phyloP scores from a whole-genome alignment of 2,888 invertebrate genomes.

The Hirudinaria manillensis region DNA sequence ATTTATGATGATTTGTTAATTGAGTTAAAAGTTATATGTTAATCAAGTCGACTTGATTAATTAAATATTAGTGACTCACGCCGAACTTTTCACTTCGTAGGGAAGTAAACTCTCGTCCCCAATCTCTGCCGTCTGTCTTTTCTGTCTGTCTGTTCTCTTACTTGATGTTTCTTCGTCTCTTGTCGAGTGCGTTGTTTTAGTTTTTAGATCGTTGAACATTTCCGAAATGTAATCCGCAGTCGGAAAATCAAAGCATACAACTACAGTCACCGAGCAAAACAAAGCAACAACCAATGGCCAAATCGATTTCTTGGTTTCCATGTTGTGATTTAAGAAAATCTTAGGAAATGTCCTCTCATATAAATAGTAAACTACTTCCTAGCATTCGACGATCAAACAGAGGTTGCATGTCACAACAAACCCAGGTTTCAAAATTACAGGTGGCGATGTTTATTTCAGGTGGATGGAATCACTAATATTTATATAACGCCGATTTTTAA shows the following conservation, averaged over 20 bases:
- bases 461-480: too few relatives aligned
- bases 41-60: background rate
- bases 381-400: too few relatives aligned
- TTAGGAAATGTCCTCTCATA: too few relatives aligned
- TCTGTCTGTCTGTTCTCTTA: slow-evolving; percentile 7
- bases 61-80: slow-evolving; percentile 15
- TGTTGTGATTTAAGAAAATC: background rate
- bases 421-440: too few relatives aligned
- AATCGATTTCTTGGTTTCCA: background rate
- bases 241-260: slow-evolving; percentile 14
- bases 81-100: slow-evolving; percentile 31
- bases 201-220: background rate
- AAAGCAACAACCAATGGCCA: background rate
- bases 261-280: background rate
- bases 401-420: too few relatives aligned
- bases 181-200: background rate
- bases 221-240: slow-evolving; percentile 9
- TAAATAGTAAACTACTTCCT: too few relatives aligned
- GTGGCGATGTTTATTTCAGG: too few relatives aligned
- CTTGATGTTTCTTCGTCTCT: background rate
- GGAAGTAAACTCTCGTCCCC: slow-evolving; percentile 32
- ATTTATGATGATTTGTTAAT: background rate
- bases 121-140: slow-evolving; percentile 31
- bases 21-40: background rate
- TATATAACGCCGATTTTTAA: too few relatives aligned